Base-by-base conservation (phyloP, 2,113 vertebrate species). In the Pseudolaguvia tuberculata region DNA sequence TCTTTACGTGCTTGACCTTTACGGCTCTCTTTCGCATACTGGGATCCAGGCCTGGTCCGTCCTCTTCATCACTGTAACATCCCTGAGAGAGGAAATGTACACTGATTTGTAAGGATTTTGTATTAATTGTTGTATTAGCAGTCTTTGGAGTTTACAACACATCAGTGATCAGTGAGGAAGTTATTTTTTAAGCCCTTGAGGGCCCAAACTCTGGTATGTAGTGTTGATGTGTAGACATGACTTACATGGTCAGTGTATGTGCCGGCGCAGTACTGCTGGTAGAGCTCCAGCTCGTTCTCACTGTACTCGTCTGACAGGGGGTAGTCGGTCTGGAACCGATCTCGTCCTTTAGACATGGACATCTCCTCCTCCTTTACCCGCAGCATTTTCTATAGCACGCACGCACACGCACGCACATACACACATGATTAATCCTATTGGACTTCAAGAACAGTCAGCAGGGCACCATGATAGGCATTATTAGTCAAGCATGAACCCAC, bases 1-100 rank as follows among this genome's bases (percentile, higher is more conserved):
- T 92, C 73, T 97, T 96, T 31, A 98, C 94, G 0, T 97, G 94
- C 35, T 98, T 98, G 66, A 98, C 94, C 85, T 97, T 96, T 21
- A 96, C 93, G 0, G 95, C 94, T 75, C 93, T 91, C 81, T 96
- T 97, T 50, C 94, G 87, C 84, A 94, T 84, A 0, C 91, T 88
- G 0, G 94, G 91, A 72, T 94, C 94, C 23, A 93, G 90, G 71
- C 88, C 89, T 0, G 84, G 88, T 20, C 92, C 91, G 1, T 97
- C 95, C 0, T 96, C 94, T 0, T 94, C 88, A 59, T 95, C 95
- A 1, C 90, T 96, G 68, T 88, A 90, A 94, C 95, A 96, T 0
- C 87, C 89, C 94, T 96, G 81, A 18, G 21, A 31, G 61, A 76
- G 13, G 25, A 45, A 53, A 53, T 29, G 18, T 23, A 25, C 15